Evolutionary conservation across 2,888 invertebrate species (phyloP), one percentile per base, ranked within the genome.

Genomic region (Xestobium rufovillosum): DNA sequence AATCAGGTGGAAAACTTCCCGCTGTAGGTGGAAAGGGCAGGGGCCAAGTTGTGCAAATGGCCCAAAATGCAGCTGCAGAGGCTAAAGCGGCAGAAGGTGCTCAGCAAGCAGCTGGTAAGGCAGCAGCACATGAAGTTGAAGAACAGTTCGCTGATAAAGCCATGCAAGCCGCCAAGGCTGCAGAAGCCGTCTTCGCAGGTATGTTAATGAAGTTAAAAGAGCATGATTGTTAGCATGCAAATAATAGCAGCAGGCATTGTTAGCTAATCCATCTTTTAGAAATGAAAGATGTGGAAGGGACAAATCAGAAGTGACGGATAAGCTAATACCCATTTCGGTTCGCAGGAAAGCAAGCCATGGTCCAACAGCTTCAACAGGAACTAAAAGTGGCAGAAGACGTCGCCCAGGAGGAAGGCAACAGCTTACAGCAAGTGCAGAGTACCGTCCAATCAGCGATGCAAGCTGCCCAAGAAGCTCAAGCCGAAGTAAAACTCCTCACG

Each of bases 11-110:
- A n/a, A n/a, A n/a, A n/a, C n/a, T n/a, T n/a, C n/a, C n/a, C n/a
- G n/a, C n/a, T n/a, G n/a, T n/a, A n/a, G n/a, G n/a, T n/a, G n/a
- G n/a, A n/a, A n/a, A n/a, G n/a, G n/a, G n/a, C n/a, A n/a, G n/a
- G n/a, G n/a, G n/a, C n/a, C n/a, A n/a, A n/a, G n/a, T n/a, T n/a
- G n/a, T n/a, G n/a, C n/a, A n/a, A n/a, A 79, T 83, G 52, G 83
- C 83, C 0, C 75, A 78, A 51, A 80, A 81, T 49, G 83, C 83
- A 0, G 83, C 83, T 0, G 76, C 79, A 31, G 81, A 82, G 56
- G 82, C 83, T 0, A 82, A 82, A 52, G 76, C 81, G 1, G 81
- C 81, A 0, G 76, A 81, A 16, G 80, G 78, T 12, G 81, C 81
- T 1, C 80, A 82, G 48, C 76, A 77, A 53, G 75, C 78, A 1